phyloP scores from a whole-genome alignment of 2,113 vertebrate genomes.

The Calypte anna region DNA sequence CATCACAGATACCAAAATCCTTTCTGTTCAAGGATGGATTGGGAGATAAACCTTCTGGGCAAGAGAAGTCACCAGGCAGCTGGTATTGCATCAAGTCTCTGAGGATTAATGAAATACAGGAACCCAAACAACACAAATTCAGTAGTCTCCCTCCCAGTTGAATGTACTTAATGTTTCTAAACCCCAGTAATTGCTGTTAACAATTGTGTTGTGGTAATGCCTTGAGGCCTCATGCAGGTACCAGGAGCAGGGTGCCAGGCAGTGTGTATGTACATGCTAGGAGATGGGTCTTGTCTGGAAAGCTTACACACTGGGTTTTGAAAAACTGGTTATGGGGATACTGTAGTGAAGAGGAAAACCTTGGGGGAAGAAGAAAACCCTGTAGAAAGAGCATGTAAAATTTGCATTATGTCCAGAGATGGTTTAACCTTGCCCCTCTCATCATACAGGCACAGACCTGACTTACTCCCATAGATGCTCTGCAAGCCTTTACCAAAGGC shows the following conservation, averaged over 20 bases:
- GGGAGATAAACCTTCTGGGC: not conserved
- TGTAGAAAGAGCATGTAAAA: rapidly evolving
- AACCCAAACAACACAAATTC: not conserved
- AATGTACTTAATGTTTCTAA: not conserved
- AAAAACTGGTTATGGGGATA: not conserved
- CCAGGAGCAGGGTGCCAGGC: not conserved
- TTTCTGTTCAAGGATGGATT: not conserved
- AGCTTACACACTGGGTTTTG: not conserved
- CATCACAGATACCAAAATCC: not conserved
- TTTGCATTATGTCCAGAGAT: not conserved
- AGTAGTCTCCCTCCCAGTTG: not conserved
- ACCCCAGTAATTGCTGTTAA: constrained; percentile 17
- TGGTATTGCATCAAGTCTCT: not conserved
- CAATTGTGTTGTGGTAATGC: constrained; percentile 8
- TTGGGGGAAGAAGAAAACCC: not conserved
- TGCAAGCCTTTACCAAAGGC: not conserved
- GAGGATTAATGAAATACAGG: not conserved
- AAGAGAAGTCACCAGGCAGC: not conserved
- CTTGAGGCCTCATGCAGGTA: not conserved
- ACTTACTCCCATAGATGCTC: rapidly evolving
- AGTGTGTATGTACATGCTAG: not conserved
- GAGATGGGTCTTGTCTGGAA: not conserved
- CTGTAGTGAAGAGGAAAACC: not conserved
- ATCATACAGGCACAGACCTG: rapidly evolving
- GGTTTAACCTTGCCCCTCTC: not conserved